Conservation (phyloP, 2,888 invertebrate genomes). For the Lasius fuliginosus region DNA sequence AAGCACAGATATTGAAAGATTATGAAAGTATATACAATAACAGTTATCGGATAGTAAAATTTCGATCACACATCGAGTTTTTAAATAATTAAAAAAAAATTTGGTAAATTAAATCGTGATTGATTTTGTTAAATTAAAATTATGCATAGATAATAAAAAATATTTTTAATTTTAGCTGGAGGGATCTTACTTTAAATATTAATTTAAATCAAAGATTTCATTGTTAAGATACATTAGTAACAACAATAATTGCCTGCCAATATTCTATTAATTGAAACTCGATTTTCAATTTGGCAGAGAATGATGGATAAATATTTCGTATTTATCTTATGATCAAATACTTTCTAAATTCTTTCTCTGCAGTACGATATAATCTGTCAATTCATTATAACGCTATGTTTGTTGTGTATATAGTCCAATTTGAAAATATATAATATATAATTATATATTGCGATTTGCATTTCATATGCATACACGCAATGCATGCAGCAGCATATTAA, state of each 20-base stretch:
- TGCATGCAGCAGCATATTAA: conserved; percentile 43
- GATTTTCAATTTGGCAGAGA: background rate
- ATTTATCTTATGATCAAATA: background rate
- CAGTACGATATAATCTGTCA: background rate
- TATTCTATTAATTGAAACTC: conserved; percentile 6
- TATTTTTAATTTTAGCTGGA: conserved; percentile 2
- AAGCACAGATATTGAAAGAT: background rate
- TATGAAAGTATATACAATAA: background rate
- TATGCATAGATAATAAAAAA: background rate
- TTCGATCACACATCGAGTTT: background rate
- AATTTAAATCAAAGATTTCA: conserved; percentile 12
- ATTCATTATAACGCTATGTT: background rate
- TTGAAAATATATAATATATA: conserved; percentile 30
- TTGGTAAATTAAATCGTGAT: background rate
- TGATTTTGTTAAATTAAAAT: background rate
- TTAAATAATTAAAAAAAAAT: background rate
- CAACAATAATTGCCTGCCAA: background rate
- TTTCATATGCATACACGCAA: conserved; percentile 26
- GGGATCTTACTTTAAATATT: background rate
- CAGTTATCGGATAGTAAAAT: background rate
- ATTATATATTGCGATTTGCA: conserved; percentile 28
- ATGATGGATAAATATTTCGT: background rate
- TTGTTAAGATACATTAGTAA: conserved; percentile 5
- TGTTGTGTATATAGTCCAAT: background rate
- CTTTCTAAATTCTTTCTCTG: background rate